Percentiles rank a stretch among this genome's conserved stretches.
Conservation (phyloP, 2,797 vertebrate species). For the Lepus townsendii region DNA sequence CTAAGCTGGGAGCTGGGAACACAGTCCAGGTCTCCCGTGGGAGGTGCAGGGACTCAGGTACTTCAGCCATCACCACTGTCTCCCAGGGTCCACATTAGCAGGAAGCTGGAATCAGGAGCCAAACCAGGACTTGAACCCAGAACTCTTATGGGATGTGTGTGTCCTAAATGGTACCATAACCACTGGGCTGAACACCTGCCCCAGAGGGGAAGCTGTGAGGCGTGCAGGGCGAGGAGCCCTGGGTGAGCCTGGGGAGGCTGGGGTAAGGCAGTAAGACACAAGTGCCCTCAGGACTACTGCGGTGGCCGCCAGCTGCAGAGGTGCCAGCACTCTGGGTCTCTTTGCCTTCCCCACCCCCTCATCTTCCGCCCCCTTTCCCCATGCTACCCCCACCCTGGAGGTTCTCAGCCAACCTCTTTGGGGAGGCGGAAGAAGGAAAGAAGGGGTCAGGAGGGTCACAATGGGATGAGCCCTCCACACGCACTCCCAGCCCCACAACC, state of each 20-base stretch:
- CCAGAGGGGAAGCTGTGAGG: too few relatives aligned
- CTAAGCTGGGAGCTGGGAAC: too few relatives aligned
- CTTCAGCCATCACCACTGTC: too few relatives aligned
- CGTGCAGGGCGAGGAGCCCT: background rate
- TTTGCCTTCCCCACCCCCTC: background rate
- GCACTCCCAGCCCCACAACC: background rate
- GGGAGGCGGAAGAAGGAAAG: background rate
- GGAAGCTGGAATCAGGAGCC: too few relatives aligned
- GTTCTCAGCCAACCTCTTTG: background rate
- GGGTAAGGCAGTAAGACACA: background rate
- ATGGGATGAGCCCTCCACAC: background rate
- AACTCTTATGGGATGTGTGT: too few relatives aligned
- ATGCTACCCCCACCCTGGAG: background rate
- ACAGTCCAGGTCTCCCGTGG: too few relatives aligned
- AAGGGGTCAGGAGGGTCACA: too few relatives aligned
- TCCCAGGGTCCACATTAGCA: too few relatives aligned
- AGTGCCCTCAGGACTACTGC: background rate
- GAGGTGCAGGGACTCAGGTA: too few relatives aligned
- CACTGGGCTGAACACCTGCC: too few relatives aligned
- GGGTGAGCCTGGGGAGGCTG: background rate
- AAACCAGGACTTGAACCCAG: too few relatives aligned
- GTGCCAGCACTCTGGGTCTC: background rate
- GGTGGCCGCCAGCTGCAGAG: fast-evolving
- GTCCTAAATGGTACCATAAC: too few relatives aligned
- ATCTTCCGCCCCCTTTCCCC: background rate